These are phyloP conservation scores for Dicerorhinus sumatrensis DNA, from an alignment of 2,113 vertebrate genomes.

Conservation along the genomic window DNA sequence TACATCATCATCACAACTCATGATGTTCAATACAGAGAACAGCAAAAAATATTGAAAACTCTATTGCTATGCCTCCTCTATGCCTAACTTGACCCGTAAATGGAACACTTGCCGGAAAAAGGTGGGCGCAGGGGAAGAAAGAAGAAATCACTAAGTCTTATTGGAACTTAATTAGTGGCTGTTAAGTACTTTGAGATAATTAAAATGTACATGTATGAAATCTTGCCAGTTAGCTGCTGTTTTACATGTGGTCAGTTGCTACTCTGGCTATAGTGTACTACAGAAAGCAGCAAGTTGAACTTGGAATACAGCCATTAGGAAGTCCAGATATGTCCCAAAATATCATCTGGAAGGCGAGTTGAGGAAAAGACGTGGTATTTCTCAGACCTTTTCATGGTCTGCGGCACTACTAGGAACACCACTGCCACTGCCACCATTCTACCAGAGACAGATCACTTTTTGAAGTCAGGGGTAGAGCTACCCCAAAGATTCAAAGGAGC, in stretches of 20 bases:
- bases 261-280: not conserved
- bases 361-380: not conserved
- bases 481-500: not conserved
- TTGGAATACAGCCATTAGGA: not conserved
- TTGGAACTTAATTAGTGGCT: not conserved
- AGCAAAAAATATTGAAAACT: not conserved
- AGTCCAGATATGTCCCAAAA: not conserved
- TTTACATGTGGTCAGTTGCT: not conserved
- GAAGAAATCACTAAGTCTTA: not conserved
- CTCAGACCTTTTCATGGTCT: not conserved
- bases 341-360: not conserved
- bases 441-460: not conserved
- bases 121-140: too few relatives aligned
- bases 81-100: not conserved
- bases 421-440: not conserved
- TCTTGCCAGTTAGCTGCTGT: slow-evolving; percentile 1
- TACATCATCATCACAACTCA: not conserved
- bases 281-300: not conserved
- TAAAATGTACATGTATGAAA: not conserved
- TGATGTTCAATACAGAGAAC: not conserved
- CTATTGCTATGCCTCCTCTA: not conserved
- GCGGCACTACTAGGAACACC: not conserved
- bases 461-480: not conserved
- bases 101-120: not conserved
- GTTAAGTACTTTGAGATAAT: slow-evolving; percentile 5